Conservation (phyloP, 1,140 invertebrate genomes). For the Scaptomyza montana region DNA sequence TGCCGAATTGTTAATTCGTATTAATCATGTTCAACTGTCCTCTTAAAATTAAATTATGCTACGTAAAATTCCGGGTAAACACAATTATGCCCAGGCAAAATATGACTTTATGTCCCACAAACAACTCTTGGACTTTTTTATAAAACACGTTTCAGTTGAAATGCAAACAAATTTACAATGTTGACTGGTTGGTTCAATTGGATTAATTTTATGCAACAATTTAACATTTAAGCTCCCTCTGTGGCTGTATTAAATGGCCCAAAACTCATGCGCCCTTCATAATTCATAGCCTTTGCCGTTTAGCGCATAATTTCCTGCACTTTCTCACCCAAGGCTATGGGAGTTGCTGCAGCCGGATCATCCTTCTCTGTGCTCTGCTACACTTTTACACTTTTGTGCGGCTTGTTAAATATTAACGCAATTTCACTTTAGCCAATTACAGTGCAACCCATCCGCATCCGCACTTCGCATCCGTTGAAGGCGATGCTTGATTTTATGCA, state of each 20-base stretch:
- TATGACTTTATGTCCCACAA: background rate
- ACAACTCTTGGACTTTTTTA: background rate
- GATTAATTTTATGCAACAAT: conserved; percentile 14
- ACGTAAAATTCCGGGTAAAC: background rate
- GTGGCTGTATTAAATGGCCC: background rate
- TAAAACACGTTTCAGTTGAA: background rate
- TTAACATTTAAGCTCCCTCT: conserved; percentile 31
- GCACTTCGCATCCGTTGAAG: conserved; percentile 20
- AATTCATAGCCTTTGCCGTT: conserved; percentile 14
- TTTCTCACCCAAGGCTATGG: conserved; percentile 37
- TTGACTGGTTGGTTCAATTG: background rate
- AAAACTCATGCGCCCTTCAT: background rate
- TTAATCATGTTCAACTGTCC: conserved; percentile 3
- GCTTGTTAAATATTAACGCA: conserved; percentile 81
- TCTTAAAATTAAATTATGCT: conserved; percentile 11
- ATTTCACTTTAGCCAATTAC: conserved; percentile 78
- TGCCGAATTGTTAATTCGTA: conserved; percentile 6
- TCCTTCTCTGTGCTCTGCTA: conserved; percentile 34
- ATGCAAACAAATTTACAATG: background rate
- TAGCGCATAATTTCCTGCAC: conserved; percentile 58
- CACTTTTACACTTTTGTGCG: conserved; percentile 63
- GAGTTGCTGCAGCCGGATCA: conserved; percentile 11
- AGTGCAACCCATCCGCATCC: conserved; percentile 64
- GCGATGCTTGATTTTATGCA: conserved; percentile 56
- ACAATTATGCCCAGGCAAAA: conserved; percentile 19